Percentiles rank a stretch among this genome's conserved stretches.
phyloP scores from a whole-genome alignment of 2,113 vertebrate species.

The Orcinus orca region DNA sequence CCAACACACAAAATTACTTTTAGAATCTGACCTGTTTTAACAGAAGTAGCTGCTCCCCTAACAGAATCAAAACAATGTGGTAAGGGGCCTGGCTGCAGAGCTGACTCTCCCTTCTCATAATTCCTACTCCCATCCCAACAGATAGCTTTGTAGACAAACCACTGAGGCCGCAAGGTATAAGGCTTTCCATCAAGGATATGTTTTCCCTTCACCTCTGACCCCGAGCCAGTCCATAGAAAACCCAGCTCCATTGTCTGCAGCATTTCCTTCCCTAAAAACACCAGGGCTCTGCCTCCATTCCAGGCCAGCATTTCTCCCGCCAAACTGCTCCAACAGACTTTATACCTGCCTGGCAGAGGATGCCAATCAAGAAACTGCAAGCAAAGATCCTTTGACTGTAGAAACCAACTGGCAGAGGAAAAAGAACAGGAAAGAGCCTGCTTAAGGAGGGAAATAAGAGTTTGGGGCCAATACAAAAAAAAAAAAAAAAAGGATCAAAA shows the following conservation, averaged over 20 bases:
- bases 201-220: neutral
- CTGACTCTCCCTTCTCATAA: neutral
- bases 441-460: neutral
- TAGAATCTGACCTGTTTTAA: neutral
- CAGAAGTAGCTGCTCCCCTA: neutral
- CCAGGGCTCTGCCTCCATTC: neutral
- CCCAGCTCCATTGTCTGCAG: neutral
- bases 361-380: neutral
- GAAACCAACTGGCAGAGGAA: neutral
- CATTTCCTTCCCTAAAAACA: neutral
- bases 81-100: neutral
- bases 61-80: neutral
- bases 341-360: neutral
- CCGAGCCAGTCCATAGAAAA: neutral
- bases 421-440: neutral
- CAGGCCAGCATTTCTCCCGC: neutral
- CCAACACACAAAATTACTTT: neutral
- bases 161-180: neutral
- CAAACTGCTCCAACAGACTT: neutral
- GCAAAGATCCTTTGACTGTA: neutral
- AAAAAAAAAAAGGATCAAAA: neutral
- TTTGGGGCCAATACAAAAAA: neutral
- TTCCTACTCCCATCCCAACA: neutral
- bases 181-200: neutral
- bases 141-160: neutral